Conservation (phyloP, 2,888 invertebrate genomes). For the Drosophila siamana region DNA sequence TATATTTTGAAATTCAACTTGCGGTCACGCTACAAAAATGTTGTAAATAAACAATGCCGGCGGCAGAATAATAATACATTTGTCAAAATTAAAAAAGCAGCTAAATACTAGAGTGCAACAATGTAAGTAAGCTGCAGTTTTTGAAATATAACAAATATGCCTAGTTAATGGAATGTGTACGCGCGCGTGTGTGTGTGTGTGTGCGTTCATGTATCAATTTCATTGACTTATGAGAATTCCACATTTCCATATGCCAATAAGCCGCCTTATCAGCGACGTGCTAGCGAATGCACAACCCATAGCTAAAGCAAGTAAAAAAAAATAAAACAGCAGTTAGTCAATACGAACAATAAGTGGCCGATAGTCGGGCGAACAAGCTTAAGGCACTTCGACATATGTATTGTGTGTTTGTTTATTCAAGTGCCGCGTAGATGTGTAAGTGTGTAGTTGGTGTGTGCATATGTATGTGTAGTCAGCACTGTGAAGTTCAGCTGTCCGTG, state of each 20-base stretch:
- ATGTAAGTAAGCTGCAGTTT: conserved; percentile 36
- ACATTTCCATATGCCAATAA: conserved; percentile 26
- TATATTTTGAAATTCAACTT: not conserved
- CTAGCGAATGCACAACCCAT: conserved; percentile 16
- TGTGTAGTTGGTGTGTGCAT: not conserved
- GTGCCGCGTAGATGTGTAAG: not conserved
- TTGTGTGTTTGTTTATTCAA: not conserved
- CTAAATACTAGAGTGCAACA: conserved; percentile 3
- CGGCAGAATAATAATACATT: too few relatives aligned
- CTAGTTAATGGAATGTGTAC: too few relatives aligned
- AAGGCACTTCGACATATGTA: conserved; percentile 5
- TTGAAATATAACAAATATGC: not conserved
- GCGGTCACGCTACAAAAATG: conserved; percentile 10
- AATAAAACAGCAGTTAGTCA: conserved; percentile 19
- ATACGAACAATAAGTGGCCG: conserved; percentile 18
- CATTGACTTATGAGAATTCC: conserved; percentile 14
- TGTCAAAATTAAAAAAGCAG: not conserved
- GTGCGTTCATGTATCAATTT: not conserved
- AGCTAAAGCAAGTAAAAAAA: conserved; percentile 7
- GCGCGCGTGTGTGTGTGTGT: not conserved
- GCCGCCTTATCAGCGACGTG: conserved; percentile 58
- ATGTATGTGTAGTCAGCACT: not conserved
- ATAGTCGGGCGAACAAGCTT: conserved; percentile 9
- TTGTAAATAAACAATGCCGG: conserved; percentile 19
- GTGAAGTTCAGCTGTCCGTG: conserved; percentile 5